phyloP scores from a whole-genome alignment of 2,113 vertebrate species.

The Pachyramphus minor region DNA sequence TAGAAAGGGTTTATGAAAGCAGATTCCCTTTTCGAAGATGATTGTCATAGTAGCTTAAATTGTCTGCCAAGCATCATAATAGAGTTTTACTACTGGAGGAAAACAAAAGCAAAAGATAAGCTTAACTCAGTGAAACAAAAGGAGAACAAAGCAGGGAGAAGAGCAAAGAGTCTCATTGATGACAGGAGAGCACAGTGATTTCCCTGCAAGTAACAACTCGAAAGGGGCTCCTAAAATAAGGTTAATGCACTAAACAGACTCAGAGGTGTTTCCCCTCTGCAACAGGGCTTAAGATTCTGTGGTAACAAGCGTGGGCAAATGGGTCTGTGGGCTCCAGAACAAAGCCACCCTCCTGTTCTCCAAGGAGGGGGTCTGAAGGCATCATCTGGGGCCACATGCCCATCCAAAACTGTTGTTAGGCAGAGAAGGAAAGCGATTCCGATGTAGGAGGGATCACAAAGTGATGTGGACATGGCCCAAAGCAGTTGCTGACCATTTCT shows the following conservation, averaged over 20 bases:
- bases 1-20: slow-evolving; percentile 59
- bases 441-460: background rate
- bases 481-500: background rate
- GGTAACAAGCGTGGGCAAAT: background rate
- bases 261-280: background rate
- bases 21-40: slow-evolving; percentile 58
- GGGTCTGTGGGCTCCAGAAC: background rate
- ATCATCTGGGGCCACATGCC: background rate
- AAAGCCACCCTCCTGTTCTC: background rate
- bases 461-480: background rate
- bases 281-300: background rate
- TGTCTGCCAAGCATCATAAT: slow-evolving; percentile 65
- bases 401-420: background rate
- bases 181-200: slow-evolving; percentile 19
- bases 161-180: background rate
- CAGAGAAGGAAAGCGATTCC: background rate
- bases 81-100: slow-evolving; percentile 64
- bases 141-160: slow-evolving; percentile 20
- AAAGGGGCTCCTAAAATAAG: slow-evolving; percentile 35
- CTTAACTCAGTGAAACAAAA: slow-evolving; percentile 60
- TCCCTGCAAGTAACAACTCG: slow-evolving; percentile 19
- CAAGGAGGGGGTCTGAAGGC: background rate
- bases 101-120: slow-evolving; percentile 71
- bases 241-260: background rate
- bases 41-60: slow-evolving; percentile 68